Conservation (phyloP, 2,113 vertebrate genomes). For the Heterochromis multidens region DNA sequence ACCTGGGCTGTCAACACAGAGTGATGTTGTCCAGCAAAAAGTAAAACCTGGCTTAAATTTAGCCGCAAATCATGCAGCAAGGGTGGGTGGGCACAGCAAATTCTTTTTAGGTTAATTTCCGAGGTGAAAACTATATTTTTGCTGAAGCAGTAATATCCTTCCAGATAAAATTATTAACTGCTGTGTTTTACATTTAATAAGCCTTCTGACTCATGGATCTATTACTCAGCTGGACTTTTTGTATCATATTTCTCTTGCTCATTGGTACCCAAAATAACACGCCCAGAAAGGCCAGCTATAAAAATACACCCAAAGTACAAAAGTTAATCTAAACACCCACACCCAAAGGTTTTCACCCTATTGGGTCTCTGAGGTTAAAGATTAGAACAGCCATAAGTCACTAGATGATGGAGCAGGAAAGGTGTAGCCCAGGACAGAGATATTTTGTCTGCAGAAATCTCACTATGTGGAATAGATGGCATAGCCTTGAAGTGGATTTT, state of each 20-base stretch:
- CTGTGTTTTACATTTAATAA: conserved; percentile 2
- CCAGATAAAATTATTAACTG: not conserved
- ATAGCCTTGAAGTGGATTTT: not conserved
- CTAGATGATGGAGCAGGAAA: not conserved
- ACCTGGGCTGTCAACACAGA: not conserved
- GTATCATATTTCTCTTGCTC: not conserved
- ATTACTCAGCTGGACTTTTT: not conserved
- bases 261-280: not conserved
- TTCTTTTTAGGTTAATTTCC: not conserved
- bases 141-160: not conserved
- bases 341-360: not conserved
- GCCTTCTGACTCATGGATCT: not conserved
- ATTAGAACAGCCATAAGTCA: conserved; percentile 11
- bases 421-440: not conserved
- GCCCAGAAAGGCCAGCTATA: not conserved
- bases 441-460: not conserved
- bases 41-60: not conserved
- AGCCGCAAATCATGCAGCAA: not conserved
- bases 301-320: conserved; percentile 4
- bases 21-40: not conserved
- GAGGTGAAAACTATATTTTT: not conserved
- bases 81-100: not conserved
- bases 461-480: not conserved
- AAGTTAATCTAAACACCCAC: conserved; percentile 34
- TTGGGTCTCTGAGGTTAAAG: conserved; percentile 2